Conservation (phyloP, 2,797 vertebrate genomes). For the Macropodus opercularis region DNA sequence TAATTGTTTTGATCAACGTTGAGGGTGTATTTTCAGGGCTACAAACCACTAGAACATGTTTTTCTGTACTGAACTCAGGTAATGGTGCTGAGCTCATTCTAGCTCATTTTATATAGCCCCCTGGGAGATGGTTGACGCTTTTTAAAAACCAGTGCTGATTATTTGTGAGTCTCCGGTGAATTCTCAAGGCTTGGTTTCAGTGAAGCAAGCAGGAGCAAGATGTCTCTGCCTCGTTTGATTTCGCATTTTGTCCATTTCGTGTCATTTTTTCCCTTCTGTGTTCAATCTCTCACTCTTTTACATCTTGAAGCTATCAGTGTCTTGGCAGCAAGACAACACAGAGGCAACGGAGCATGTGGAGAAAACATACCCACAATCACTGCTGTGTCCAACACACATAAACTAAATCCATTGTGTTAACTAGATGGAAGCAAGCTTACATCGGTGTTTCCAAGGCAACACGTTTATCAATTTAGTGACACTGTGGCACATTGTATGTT, state of each 20-base stretch:
- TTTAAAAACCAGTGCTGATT: conserved; percentile 54
- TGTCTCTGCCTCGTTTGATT: conserved; percentile 58
- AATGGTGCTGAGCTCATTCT: conserved; percentile 66
- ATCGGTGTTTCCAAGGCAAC: conserved; percentile 73
- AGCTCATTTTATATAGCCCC: conserved; percentile 65
- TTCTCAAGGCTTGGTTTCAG: conserved; percentile 60
- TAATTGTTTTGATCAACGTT: too few relatives aligned
- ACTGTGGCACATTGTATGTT: conserved; percentile 14
- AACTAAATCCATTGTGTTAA: conserved; percentile 68
- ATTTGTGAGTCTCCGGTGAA: conserved; percentile 66
- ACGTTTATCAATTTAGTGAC: conserved; percentile 59
- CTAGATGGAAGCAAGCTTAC: conserved; percentile 60
- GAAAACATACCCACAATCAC: conserved; percentile 63
- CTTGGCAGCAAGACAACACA: conserved; percentile 65
- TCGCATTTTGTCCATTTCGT: conserved; percentile 67
- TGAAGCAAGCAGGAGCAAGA: conserved; percentile 70
- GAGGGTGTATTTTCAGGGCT: conserved; percentile 20
- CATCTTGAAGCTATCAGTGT: conserved; percentile 78
- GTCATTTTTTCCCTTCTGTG: conserved; percentile 28
- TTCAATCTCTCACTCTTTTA: conserved; percentile 46
- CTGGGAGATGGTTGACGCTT: conserved; percentile 66
- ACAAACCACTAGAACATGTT: conserved; percentile 52
- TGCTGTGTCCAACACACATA: conserved; percentile 49
- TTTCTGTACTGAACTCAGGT: conserved; percentile 61
- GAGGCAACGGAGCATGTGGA: conserved; percentile 63